Conservation (phyloP, 2,888 invertebrate genomes). For the Drosophila anomalata region DNA sequence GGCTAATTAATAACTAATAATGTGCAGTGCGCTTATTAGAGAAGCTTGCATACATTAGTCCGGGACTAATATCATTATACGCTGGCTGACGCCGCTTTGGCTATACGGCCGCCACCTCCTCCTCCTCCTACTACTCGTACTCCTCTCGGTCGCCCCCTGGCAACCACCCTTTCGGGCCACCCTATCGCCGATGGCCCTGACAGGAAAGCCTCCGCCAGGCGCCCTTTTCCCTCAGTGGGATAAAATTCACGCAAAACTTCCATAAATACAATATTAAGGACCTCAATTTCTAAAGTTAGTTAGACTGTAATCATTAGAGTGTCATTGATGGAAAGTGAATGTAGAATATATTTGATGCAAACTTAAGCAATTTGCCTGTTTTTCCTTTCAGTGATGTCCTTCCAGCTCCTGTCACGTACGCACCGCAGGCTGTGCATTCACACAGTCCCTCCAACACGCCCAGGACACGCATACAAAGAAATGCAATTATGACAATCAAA, state of each 20-base stretch:
- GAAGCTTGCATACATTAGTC: conserved; percentile 68
- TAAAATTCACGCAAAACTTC: neutral
- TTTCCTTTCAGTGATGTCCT: neutral
- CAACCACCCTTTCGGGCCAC: neutral
- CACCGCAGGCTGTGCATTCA: conserved; percentile 17
- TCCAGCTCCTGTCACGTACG: conserved; percentile 34
- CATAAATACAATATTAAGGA: neutral
- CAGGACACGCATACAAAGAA: conserved; percentile 52
- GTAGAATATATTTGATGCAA: neutral
- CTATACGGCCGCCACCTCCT: neutral
- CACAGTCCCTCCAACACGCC: conserved; percentile 2
- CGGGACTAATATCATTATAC: conserved; percentile 67
- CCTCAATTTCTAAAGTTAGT: neutral
- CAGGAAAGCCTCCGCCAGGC: neutral
- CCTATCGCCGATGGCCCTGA: neutral
- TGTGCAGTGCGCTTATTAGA: conserved; percentile 75
- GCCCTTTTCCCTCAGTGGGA: neutral
- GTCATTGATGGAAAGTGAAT: neutral
- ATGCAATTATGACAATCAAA: conserved; percentile 76
- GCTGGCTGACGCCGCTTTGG: conserved; percentile 29
- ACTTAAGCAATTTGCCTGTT: neutral
- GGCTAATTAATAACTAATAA: conserved; percentile 76
- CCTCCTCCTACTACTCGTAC: too few species aligned
- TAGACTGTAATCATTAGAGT: neutral
- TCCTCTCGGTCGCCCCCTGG: neutral